Evolutionary conservation across 2,888 invertebrate species (phyloP), one percentile per base, ranked within the genome.

Genomic region (Drosophila falleni): DNA sequence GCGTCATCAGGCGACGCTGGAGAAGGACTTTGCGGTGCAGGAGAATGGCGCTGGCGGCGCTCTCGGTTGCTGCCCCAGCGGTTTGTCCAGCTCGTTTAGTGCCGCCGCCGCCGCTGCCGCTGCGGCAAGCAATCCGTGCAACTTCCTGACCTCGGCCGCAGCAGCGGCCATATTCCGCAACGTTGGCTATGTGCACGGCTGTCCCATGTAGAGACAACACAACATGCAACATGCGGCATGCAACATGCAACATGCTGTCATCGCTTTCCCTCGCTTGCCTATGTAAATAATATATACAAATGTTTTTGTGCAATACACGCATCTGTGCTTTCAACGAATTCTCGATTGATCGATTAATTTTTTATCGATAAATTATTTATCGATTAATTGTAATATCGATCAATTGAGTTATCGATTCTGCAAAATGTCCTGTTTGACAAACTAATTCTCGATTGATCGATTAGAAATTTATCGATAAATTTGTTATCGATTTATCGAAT

Each of bases 1-100:
- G 8, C 95, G 97, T 0, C 97, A 97, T 90, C 97, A 97, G 90
- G 96, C 97, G 29, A 95, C 95, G 11, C 94, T 95, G 51, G 96
- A 96, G 87, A 96, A 96, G 90, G 95, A 95, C 80, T 91, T 95
- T 59, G 90, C 59, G 19, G 88, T 90, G 31, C 84, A 92, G 64
- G 91, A 90, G 72, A 85, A 47, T 16, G 63, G 85, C 11, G 71
- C 74, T 1, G 81, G 75, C 5, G 84, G 87, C n/a, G 78, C 85
- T 0, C 66, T 93, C 41, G 89, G 90, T 35, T 93, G 93, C 66
- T 93, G 93, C 62, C 92, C 93, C 16, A 89, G 91, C 49, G 91
- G 93, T 1, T 54, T 93, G 58, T 89, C 92, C 29, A 89, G 90
- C 1, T 74, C 87, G 9, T 87, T 87, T 15, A 89, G 86, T 42